Evolutionary conservation across 2,797 vertebrate genomes (phyloP).

Genomic region (Spinibarbus caldwelli): DNA sequence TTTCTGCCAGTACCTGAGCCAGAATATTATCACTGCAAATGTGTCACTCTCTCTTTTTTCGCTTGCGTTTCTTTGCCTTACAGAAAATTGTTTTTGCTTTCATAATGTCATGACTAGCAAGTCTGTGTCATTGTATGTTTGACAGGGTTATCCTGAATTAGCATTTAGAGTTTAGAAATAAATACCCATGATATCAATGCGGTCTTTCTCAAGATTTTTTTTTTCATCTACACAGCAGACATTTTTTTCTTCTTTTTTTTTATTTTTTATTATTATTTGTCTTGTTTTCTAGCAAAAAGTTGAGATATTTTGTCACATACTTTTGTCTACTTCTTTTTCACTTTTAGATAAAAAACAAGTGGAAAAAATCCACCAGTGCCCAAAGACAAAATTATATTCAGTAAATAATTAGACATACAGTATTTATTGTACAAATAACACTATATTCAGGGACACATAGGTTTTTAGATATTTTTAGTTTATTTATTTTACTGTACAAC

Average conservation of each 20-base stretch:
- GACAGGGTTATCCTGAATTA: slow-evolving; percentile 3
- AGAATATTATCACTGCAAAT: background rate
- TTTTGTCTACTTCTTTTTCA: no score
- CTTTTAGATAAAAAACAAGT: background rate
- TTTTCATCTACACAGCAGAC: background rate
- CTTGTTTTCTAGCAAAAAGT: no score
- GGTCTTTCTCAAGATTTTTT: background rate
- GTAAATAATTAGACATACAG: no score
- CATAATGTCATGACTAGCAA: background rate
- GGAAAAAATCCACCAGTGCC: no score
- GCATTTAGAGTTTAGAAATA: background rate
- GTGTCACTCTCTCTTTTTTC: background rate
- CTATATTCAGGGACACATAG: no score
- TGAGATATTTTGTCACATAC: no score
- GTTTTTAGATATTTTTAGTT: no score
- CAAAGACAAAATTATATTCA: no score
- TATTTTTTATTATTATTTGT: no score
- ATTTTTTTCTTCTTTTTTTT: no score
- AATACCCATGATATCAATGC: background rate
- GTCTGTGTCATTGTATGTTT: background rate
- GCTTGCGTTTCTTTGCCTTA: background rate
- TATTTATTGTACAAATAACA: no score
- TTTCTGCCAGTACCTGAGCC: background rate
- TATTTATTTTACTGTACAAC: background rate
- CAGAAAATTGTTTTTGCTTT: background rate